Conservation (phyloP, 2,797 vertebrate genomes). For the Tiaroga cobitis region DNA sequence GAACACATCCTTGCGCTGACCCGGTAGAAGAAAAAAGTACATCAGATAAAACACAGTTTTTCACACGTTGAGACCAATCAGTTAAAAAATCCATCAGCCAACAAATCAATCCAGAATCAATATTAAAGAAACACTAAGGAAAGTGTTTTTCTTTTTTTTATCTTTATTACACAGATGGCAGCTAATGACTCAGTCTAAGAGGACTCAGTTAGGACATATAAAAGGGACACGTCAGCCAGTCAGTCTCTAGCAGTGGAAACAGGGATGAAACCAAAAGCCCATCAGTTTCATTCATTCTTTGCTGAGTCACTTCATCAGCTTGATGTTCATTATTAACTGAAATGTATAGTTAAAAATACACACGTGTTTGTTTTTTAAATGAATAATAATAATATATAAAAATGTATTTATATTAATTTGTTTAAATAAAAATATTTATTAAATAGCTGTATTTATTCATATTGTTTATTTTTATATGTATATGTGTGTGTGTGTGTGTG, state of each 20-base stretch:
- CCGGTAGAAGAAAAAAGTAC: neutral
- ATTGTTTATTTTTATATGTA: no score
- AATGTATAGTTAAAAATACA: neutral
- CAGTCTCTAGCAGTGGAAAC: neutral
- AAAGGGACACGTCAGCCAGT: slow-evolving; percentile 2
- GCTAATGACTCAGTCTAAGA: slow-evolving; percentile 22
- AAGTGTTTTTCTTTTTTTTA: neutral
- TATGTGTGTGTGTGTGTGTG: no score
- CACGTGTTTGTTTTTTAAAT: no score
- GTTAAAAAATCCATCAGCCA: neutral
- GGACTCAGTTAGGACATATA: neutral
- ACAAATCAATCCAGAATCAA: neutral
- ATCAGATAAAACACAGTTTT: neutral
- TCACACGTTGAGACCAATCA: neutral
- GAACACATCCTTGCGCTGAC: neutral
- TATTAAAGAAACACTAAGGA: no score
- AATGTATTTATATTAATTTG: no score
- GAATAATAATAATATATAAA: no score
- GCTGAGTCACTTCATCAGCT: slow-evolving; percentile 4
- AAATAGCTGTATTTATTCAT: no score
- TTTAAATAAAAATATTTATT: no score
- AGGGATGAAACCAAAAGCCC: slow-evolving; percentile 12
- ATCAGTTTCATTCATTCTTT: slow-evolving; percentile 26
- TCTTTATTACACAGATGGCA: neutral
- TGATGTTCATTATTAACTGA: neutral